Evolutionary conservation across 2,113 vertebrate species (phyloP), one percentile per base, ranked within the genome.

Genomic region (Colistium nudipinnis): DNA sequence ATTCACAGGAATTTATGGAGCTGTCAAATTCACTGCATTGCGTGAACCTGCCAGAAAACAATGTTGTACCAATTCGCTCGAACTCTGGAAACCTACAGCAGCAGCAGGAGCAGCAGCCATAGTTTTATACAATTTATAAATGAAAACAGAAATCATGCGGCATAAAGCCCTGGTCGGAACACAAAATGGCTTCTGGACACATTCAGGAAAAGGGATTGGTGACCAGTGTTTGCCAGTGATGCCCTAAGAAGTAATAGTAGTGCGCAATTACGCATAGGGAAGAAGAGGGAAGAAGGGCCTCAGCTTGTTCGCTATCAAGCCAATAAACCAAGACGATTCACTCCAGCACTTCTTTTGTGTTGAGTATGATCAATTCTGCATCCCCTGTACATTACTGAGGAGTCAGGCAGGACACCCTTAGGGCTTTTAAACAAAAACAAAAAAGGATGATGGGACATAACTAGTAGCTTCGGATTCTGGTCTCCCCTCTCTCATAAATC

Each of bases 1-100:
- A 67, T 36, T 49, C 31, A 31, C 3, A 55, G 56, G 10, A 6
- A 27, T 61, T 72, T 51, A 56, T 47, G 28, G 43, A 61, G 43
- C 19, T 39, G 33, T 39, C 16, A 57, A 16, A 41, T 22, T 56
- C 48, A 28, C 20, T 39, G 47, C n/a, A 36, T 69, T 63, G 0
- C 59, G 57, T 51, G 16, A 69, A 27, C 30, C 6, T n/a, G 27
- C 28, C 20, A 24, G 16, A 51, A 64, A 64, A 38, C 24, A 0
- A 65, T 60, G 55, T 31, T 6, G 4, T 22, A 24, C 22, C 19
- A 67, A 28, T n/a, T 25, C n/a, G 38, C 13, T 14, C 2, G 14
- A 48, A n/a, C n/a, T n/a, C n/a, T n/a, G n/a, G n/a, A 3, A 57
- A 33, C 1, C 62, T 55, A 16, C 22, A 14, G 30, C 45, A 54